Base-by-base conservation (phyloP, 2,888 invertebrate species). In the Diarsia dahlii region DNA sequence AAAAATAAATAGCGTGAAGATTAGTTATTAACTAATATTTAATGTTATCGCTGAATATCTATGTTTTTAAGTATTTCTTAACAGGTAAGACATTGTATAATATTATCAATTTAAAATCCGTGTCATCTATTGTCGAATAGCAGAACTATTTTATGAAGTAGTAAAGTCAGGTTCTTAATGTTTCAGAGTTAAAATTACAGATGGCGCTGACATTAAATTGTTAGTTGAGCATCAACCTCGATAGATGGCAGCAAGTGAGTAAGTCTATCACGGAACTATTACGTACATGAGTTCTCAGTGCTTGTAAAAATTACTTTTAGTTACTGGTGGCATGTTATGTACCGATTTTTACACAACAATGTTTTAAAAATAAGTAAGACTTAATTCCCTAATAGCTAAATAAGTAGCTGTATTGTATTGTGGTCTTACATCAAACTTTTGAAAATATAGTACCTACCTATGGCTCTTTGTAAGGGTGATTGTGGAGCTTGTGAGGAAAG, bases 51-150 rank as follows among this genome's bases (percentile, higher is more conserved):
- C n/a, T n/a, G n/a, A n/a, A n/a, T n/a, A n/a, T n/a, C n/a, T n/a
- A n/a, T n/a, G n/a, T n/a, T n/a, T n/a, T n/a, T n/a, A n/a, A n/a
- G n/a, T n/a, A n/a, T n/a, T n/a, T n/a, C n/a, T n/a, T n/a, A n/a
- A n/a, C n/a, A n/a, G n/a, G n/a, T n/a, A n/a, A n/a, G n/a, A n/a
- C n/a, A n/a, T n/a, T n/a, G n/a, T n/a, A n/a, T n/a, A n/a, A n/a
- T n/a, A n/a, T n/a, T n/a, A n/a, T 28, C 28, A 28, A 28, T 28
- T 28, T 9, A 15, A 1, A 48, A 0, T n/a, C 15, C 10, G 0
- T 18, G 70, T 50, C 54, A 71, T 68, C 81, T 84, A 20, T 68
- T 5, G n/a, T 8, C 5, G 8, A 50, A 0, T 56, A 68, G 54
- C 0, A 10, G 8, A 68, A 80, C 48, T 52, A 2, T 23, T 23